Evolutionary conservation across 2,888 invertebrate genomes (phyloP).

Genomic region (Hydraecia micacea): DNA sequence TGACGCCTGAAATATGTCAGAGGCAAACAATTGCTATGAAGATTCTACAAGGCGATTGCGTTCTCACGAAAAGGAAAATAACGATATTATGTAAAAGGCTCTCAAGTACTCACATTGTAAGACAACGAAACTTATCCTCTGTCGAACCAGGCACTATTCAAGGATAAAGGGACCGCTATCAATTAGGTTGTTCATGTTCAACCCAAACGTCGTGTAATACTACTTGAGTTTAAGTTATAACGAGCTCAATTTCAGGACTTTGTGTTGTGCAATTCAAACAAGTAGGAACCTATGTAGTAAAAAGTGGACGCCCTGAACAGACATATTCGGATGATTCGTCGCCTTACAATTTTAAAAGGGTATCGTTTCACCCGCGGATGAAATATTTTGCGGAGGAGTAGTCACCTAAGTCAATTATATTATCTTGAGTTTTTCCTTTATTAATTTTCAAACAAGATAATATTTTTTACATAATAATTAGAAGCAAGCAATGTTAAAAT

Average conservation of each 20-base stretch:
- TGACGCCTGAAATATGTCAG: background rate
- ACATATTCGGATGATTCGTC: too few relatives aligned
- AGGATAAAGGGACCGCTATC: background rate
- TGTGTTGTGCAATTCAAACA: background rate
- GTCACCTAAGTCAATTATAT: too few relatives aligned
- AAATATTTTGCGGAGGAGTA: too few relatives aligned
- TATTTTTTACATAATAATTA: background rate
- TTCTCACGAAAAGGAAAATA: background rate
- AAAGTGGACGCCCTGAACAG: too few relatives aligned
- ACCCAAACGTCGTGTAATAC: background rate
- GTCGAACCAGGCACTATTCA: background rate
- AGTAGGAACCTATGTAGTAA: background rate
- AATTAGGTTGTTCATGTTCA: slow-evolving; percentile 7
- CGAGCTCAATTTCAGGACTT: background rate
- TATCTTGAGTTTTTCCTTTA: background rate
- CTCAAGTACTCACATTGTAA: background rate
- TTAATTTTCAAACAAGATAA: background rate
- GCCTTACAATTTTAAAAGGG: too few relatives aligned
- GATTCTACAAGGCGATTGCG: background rate
- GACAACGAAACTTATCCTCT: background rate
- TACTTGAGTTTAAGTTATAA: slow-evolving; percentile 4
- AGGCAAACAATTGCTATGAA: background rate
- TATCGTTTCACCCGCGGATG: too few relatives aligned
- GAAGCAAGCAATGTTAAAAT: background rate
- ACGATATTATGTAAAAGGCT: background rate